These are phyloP conservation scores for Ectemnius lituratus DNA, from an alignment of 2,888 invertebrate species.

Conservation along the genomic window DNA sequence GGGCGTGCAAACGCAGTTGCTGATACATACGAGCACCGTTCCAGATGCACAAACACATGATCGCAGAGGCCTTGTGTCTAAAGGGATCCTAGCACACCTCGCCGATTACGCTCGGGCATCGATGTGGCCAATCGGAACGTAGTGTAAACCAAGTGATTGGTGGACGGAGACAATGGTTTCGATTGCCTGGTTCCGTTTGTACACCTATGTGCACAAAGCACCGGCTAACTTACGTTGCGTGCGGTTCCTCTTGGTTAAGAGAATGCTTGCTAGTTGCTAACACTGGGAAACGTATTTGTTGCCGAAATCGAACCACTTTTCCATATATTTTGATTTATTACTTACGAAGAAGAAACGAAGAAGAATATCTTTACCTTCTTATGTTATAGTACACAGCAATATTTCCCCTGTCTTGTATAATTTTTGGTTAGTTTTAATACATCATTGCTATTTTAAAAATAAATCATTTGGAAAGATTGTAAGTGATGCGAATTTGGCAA, in stretches of 20 bases:
- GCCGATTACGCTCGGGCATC: not conserved
- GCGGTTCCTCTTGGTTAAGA: not conserved
- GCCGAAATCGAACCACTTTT: no score
- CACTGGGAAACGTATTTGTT: not conserved
- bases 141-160: constrained; percentile 62
- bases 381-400: no score
- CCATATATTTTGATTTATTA: no score
- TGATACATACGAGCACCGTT: constrained; percentile 27
- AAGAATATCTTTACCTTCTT: no score
- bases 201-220: constrained; percentile 17
- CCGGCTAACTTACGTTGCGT: constrained; percentile 22
- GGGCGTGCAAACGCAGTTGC: constrained; percentile 50
- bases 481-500: no score
- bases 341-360: no score
- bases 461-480: no score
- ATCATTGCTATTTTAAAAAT: no score
- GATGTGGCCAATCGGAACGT: constrained; percentile 4
- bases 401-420: no score
- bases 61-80: constrained; percentile 30
- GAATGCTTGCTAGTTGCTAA: not conserved
- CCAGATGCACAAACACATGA: constrained; percentile 6
- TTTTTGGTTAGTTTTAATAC: no score
- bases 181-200: constrained; percentile 29
- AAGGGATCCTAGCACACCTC: constrained; percentile 21
- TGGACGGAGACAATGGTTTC: constrained; percentile 41